These are phyloP conservation scores for Pristionchus maxplancki DNA, from an alignment of 2,888 invertebrate species.

Conservation along the genomic window DNA sequence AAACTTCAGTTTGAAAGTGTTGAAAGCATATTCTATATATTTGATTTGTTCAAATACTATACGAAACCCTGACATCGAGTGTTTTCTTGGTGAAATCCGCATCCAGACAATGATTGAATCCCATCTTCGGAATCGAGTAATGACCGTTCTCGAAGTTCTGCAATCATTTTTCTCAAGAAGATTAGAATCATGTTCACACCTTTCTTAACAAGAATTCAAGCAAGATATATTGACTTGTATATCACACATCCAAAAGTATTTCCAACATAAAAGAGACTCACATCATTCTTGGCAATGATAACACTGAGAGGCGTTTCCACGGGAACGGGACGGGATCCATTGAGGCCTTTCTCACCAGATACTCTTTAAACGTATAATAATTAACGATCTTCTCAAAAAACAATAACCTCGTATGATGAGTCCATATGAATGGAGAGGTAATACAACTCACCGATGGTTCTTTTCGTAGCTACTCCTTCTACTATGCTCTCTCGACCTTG, in stretches of 20 bases:
- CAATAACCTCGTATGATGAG: background rate
- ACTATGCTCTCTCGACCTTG: background rate
- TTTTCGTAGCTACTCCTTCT: slow-evolving; percentile 17
- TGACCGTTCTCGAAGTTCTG: slow-evolving; percentile 29
- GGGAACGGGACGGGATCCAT: background rate
- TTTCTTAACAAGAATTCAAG: background rate
- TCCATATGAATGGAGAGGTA: background rate
- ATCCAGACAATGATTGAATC: slow-evolving; percentile 5
- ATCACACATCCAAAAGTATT: background rate
- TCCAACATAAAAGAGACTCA: background rate
- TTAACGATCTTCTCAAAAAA: too few relatives aligned
- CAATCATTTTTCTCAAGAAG: too few relatives aligned
- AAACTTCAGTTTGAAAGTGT: too few relatives aligned
- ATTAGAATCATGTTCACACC: too few relatives aligned
- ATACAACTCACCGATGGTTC: slow-evolving; percentile 8
- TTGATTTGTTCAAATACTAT: background rate
- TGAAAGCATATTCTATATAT: too few relatives aligned
- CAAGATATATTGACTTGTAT: too few relatives aligned
- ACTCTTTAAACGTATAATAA: background rate
- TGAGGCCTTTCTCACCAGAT: slow-evolving; percentile 7
- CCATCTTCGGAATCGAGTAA: background rate
- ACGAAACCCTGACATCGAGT: background rate
- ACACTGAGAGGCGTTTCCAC: slow-evolving; percentile 25
- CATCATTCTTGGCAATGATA: slow-evolving; percentile 11
- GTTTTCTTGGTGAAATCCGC: slow-evolving; percentile 36